A percentile compares a stretch with the other conserved stretches of the same genome.
Conservation (phyloP, 2,888 invertebrate genomes). For the Leptinotarsa peninsularis region DNA sequence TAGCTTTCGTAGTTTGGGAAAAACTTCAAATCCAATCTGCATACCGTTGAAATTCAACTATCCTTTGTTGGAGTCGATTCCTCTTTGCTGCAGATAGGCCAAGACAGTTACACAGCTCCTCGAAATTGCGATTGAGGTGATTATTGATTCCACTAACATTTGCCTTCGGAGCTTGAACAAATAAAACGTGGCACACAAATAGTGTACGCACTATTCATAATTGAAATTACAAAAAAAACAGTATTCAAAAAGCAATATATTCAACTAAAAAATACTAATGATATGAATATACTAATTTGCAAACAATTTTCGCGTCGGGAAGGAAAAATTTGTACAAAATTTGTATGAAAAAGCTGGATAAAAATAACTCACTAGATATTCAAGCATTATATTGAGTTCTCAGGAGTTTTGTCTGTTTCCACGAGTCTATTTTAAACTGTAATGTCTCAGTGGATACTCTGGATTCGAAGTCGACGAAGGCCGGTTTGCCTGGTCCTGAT, state of each 20-base stretch:
- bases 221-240: neutral
- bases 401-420: too few relatives aligned
- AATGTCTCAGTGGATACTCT: too few relatives aligned
- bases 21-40: conserved; percentile 18
- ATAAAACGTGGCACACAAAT: neutral
- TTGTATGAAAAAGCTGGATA: too few relatives aligned
- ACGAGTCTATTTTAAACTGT: too few relatives aligned
- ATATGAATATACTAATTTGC: neutral
- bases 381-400: too few relatives aligned
- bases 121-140: neutral
- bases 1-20: neutral
- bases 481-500: too few relatives aligned
- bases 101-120: neutral
- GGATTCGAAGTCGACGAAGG: too few relatives aligned
- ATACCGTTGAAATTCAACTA: neutral
- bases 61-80: neutral
- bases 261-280: neutral
- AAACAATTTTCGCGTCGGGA: neutral
- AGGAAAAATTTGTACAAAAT: too few relatives aligned
- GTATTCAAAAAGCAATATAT: neutral
- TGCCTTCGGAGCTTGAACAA: neutral
- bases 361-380: too few relatives aligned
- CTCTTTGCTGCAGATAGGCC: neutral
- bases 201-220: neutral
- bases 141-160: neutral